phyloP scores from a whole-genome alignment of 2,113 vertebrate species.

The Tragelaphus scriptus region DNA sequence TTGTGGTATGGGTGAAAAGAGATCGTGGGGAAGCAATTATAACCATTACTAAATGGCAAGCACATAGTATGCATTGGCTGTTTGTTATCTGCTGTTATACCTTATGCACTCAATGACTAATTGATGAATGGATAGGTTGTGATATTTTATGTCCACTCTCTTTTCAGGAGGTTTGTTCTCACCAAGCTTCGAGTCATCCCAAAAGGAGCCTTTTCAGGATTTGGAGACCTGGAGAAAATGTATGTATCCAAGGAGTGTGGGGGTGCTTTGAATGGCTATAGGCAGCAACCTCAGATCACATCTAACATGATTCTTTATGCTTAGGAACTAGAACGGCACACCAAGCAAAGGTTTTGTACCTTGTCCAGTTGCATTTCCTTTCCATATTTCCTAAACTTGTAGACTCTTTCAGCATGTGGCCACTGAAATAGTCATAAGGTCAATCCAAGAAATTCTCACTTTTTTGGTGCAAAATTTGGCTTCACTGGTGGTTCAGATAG shows the following conservation, averaged over 20 bases:
- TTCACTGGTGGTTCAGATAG: neutral
- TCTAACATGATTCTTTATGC: neutral
- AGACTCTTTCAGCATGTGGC: neutral
- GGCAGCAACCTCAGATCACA: neutral
- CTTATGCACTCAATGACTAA: neutral
- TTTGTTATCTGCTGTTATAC: neutral
- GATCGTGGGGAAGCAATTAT: neutral
- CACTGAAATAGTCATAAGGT: neutral
- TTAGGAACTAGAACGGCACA: neutral
- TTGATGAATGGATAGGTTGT: neutral
- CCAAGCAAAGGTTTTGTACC: neutral
- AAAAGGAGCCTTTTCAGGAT: conserved; percentile 82
- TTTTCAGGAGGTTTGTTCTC: conserved; percentile 85
- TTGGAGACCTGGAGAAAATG: conserved; percentile 85
- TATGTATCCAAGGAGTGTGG: conserved; percentile 73
- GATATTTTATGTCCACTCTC: conserved; percentile 64
- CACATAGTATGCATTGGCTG: neutral
- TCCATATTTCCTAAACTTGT: neutral
- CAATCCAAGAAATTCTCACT: neutral
- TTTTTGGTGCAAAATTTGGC: neutral
- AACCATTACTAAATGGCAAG: neutral
- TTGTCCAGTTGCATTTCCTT: neutral
- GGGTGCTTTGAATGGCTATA: neutral
- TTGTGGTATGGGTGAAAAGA: neutral
- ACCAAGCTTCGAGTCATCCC: conserved; percentile 83